Base-by-base conservation (phyloP, 2,888 invertebrate species). In the Tipula confusa region DNA sequence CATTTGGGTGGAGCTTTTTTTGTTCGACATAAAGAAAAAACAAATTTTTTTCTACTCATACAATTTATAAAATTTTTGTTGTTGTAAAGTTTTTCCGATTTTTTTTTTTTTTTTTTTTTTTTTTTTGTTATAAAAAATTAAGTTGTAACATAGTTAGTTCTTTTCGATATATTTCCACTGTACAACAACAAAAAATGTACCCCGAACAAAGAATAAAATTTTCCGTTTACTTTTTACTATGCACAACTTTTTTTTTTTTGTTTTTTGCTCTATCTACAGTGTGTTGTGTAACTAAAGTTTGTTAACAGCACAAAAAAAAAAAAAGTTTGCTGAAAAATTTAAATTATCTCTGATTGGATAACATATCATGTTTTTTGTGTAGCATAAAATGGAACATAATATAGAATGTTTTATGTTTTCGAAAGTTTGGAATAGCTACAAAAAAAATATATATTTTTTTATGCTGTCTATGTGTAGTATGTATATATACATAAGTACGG, bases 261-360 rank as follows among this genome's bases (percentile, higher is more conserved):
- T n/a, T n/a, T n/a, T n/a, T n/a, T n/a, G n/a, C n/a, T n/a, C n/a
- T n/a, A n/a, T n/a, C n/a, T n/a, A n/a, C n/a, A n/a, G n/a, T n/a
- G 24, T 24, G 64, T 24, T 15, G 43, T 64, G 64, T 64, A 64
- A 64, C 64, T 64, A 64, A 64, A 64, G 64, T 64, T 64, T 64
- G 64, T 64, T 64, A 18, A 9, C 64, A 18, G 33, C 6, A 33
- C 33, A 33, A 33, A 33, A 33, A 33, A 64, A 24, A 36, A 36
- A 36, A 36, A 43, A 43, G 43, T 43, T 43, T 43, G 13, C n/a
- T n/a, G 3, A 43, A 38, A 64, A 64, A 64, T 64, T 18, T 64
- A 64, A 64, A 64, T 64, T 64, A 64, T 64, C 64, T 64, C 64
- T 64, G 64, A 64, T 64, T 64, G 64, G 64, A 64, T 64, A 64